Base-by-base conservation (phyloP, 2,888 invertebrate species). In the Cryptocheilus praepositus region DNA sequence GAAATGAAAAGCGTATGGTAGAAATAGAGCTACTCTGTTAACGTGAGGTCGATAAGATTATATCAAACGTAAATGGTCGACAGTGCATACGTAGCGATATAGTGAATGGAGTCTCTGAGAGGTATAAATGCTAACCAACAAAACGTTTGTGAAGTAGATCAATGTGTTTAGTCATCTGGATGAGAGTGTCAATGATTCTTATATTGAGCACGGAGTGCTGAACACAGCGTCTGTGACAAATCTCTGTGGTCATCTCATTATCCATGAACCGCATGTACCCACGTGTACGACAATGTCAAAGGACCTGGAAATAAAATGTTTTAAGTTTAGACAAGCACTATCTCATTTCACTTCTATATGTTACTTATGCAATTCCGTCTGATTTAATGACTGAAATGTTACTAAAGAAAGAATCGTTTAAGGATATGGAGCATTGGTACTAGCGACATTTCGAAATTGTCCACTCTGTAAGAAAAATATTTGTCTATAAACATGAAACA, bases 301-400 rank as follows among this genome's bases (percentile, higher is more conserved):
- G 78, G 73, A 83, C 81, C 83, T 83, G 81, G 74, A 83, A 83
- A 83, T 79, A 83, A 83, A 83, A 81, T 76, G 71, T 77, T 77
- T 74, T 68, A 71, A 72, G 61, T 81, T 83, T 79, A 83, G 75
- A 78, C 79, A 67, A 77, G 68, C 61, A 64, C 71, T 71, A 63
- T 59, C 65, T 54, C 62, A 67, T 67, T 25, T 25, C 5, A 25
- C 19, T 55, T 65, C 59, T 25, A 62, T 66, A 67, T 60, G 54
- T 64, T 45, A 58, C 36, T 58, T 57, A 36, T 43, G 25, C 25
- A 16, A 46, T 25, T 59, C 22, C 56, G 36, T 52, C 53, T 25
- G 36, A 53, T 21, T 45, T 58, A 44, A 54, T 61, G 28, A 19
- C 45, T 28, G 28, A 55, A n/a, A 15, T 18, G 43, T 55, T 43